Base-by-base conservation (phyloP, 2,113 vertebrate genomes). In the Neodontobutis hainanensis region DNA sequence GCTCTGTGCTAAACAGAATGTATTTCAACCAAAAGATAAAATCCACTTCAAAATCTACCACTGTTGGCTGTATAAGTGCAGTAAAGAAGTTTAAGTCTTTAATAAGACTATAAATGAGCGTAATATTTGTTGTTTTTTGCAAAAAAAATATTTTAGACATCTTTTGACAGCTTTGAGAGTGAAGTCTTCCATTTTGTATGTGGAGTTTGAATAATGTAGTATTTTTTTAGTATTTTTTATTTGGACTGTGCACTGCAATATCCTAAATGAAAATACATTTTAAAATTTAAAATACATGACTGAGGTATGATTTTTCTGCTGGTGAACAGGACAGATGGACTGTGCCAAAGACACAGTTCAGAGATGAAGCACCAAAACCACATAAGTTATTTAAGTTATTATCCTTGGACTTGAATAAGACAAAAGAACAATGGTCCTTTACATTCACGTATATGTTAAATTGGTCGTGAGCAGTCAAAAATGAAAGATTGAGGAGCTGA, bases 361-460 rank as follows among this genome's bases (percentile, higher is more conserved):
- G 52, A 55, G 34, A 55, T 55, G 52, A 55, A 55, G 14, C 8
- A 38, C 52, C 52, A 55, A 38, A 55, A 36, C 12, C 12, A 14
- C 49, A 27, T 27, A 27, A 3, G 19, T 51, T 35, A 14, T 36
- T 36, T 11, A 53, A 53, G 51, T 53, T 19, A 35, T 53, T 53
- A 35, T 55, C 32, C 32, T 14, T 14, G 35, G 34, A 32, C 52
- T 55, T 8, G 12, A 36, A 55, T 38, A 55, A 11, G 15, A 32
- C 9, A 14, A 1, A n/a, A 14, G 34, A 55, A 55, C 32, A 55
- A 55, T 35, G 34, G 12, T 55, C 4, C 61, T 47, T 64, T 64
- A 47, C 34, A 47, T 59, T n/a, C 48, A 56, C 61, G 38, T 63
- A 67, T 58, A 59, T 32, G 52, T 75, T 16, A 53, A 40, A 55